These are phyloP conservation scores for Polyodon spathula DNA, from an alignment of 2,113 vertebrate genomes.

Conservation along the genomic window DNA sequence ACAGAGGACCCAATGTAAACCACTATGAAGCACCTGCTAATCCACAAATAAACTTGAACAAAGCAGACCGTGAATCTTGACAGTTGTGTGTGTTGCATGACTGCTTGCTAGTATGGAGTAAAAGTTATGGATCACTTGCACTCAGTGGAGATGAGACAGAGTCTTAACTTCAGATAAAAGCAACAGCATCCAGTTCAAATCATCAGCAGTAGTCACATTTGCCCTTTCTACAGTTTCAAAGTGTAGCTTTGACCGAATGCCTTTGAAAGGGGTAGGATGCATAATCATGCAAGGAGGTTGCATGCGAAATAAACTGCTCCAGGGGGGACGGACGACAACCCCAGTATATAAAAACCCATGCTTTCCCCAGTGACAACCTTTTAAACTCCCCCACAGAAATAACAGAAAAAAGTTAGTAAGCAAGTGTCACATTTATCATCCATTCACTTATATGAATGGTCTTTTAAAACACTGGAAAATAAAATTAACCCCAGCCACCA, in stretches of 20 bases:
- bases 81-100: constrained; percentile 35
- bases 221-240: no score
- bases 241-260: no score
- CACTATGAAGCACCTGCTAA: constrained; percentile 41
- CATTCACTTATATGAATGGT: not conserved
- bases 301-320: no score
- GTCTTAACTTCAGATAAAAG: no score
- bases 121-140: not conserved
- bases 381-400: not conserved
- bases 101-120: constrained; percentile 12
- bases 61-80: constrained; percentile 28
- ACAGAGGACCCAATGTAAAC: constrained; percentile 29
- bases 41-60: constrained; percentile 49
- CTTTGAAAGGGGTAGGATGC: no score
- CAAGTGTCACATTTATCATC: constrained; percentile 3
- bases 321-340: no score
- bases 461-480: constrained; percentile 11
- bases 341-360: no score
- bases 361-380: constrained; percentile 5
- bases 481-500: not conserved
- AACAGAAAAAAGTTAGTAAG: not conserved
- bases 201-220: no score
- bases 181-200: no score
- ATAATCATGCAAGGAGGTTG: no score
- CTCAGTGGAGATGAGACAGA: not conserved